These are phyloP conservation scores for Stomatorhinus walkeri DNA, from an alignment of 2,797 vertebrate genomes.

Conservation along the genomic window DNA sequence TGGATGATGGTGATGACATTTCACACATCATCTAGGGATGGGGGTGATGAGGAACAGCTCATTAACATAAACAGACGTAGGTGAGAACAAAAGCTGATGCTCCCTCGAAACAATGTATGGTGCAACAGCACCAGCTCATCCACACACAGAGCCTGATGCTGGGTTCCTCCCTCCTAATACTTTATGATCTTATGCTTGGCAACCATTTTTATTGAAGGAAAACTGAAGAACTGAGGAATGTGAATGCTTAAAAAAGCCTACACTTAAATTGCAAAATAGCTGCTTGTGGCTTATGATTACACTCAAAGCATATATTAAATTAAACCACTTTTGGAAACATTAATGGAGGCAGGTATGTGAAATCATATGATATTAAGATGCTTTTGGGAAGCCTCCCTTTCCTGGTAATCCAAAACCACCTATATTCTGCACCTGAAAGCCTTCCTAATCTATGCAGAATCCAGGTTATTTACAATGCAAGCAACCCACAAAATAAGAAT, in stretches of 20 bases:
- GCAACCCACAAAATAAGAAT: slow-evolving; percentile 46
- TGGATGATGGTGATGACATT: not conserved
- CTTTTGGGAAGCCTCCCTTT: slow-evolving; percentile 36
- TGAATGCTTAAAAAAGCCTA: not conserved
- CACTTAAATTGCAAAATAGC: not conserved
- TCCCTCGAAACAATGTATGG: not conserved
- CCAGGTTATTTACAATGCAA: slow-evolving; percentile 50
- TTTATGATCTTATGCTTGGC: not conserved
- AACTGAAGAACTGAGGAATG: not conserved
- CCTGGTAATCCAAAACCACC: slow-evolving; percentile 49
- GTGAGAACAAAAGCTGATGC: not conserved
- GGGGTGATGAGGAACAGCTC: not conserved
- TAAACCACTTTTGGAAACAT: slow-evolving; percentile 13
- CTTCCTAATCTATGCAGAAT: slow-evolving; percentile 49
- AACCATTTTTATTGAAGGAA: not conserved
- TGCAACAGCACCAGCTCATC: not conserved
- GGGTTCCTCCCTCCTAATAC: not conserved
- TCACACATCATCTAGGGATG: not conserved
- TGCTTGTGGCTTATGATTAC: not conserved
- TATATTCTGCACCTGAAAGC: slow-evolving; percentile 50
- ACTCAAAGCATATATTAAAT: slow-evolving; percentile 19
- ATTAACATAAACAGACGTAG: not conserved
- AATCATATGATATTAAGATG: slow-evolving; percentile 19
- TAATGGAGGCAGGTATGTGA: slow-evolving; percentile 20
- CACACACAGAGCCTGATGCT: not conserved